These are phyloP conservation scores for Crocidura indochinensis DNA, from an alignment of 2,797 vertebrate genomes.

Conservation along the genomic window DNA sequence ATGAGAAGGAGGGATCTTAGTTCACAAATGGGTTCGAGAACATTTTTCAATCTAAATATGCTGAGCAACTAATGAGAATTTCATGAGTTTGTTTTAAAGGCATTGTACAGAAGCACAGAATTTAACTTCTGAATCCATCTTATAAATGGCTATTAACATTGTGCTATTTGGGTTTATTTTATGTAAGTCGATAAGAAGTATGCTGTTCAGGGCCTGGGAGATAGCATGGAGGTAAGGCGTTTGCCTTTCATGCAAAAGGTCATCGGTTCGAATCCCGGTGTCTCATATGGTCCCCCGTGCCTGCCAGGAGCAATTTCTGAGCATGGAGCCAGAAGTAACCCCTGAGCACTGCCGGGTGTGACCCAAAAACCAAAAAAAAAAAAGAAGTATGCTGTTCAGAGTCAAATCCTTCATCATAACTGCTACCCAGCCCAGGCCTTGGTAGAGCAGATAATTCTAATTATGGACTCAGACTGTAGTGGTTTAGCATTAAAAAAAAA, in stretches of 20 bases:
- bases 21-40: constrained; percentile 26
- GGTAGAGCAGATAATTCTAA: constrained; percentile 18
- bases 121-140: not conserved
- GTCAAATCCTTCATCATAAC: constrained; percentile 38
- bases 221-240: no score
- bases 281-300: no score
- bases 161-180: constrained; percentile 46
- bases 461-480: constrained; percentile 53
- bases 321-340: no score
- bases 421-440: not conserved
- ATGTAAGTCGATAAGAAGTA: constrained; percentile 45
- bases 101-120: constrained; percentile 43
- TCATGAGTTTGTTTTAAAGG: constrained; percentile 37
- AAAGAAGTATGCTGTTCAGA: constrained; percentile 53
- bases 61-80: constrained; percentile 39
- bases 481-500: constrained; percentile 68
- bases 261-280: no score
- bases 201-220: constrained; percentile 46
- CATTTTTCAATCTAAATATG: constrained; percentile 27
- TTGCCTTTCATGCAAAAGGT: no score
- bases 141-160: constrained; percentile 6
- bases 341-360: no score
- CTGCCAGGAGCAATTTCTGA: no score
- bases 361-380: no score
- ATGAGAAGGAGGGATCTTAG: not conserved